Conservation (phyloP, 1,140 invertebrate genomes). For the Marisa cornuarietis region DNA sequence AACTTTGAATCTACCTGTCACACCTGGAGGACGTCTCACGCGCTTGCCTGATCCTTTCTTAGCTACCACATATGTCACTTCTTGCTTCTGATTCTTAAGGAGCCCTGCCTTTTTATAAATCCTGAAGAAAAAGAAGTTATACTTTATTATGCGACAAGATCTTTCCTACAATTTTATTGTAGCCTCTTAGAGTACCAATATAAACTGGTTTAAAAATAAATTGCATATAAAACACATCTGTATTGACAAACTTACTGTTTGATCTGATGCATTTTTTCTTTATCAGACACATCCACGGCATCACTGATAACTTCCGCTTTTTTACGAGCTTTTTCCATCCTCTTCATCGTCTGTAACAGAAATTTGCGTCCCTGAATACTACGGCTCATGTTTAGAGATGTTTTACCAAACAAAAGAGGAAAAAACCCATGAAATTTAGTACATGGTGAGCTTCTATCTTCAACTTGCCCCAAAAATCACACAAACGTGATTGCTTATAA, state of each 20-base stretch:
- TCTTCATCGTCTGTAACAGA: conserved; percentile 70
- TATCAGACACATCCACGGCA: conserved; percentile 85
- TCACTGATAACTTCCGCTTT: conserved; percentile 92
- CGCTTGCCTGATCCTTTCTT: conserved; percentile 83
- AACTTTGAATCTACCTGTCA: conserved; percentile 92
- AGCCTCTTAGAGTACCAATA: no score
- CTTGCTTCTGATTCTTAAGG: conserved; percentile 79
- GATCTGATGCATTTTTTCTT: conserved; percentile 92
- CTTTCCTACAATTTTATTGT: no score
- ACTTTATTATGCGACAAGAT: background rate
- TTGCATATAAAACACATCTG: background rate
- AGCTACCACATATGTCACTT: conserved; percentile 93
- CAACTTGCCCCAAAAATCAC: background rate
- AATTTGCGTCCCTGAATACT: background rate
- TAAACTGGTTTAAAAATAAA: no score
- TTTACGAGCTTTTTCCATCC: conserved; percentile 94
- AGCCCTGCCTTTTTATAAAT: conserved; percentile 91
- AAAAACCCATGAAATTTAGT: no score
- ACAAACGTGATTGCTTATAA: background rate
- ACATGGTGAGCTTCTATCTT: background rate
- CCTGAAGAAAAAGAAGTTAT: conserved; percentile 67
- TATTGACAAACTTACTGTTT: conserved; percentile 76
- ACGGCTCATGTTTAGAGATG: background rate
- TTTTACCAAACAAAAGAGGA: background rate
- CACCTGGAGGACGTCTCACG: conserved; percentile 81